Conservation (phyloP, 2,888 invertebrate species). For the Sinhomidia bicolor region DNA sequence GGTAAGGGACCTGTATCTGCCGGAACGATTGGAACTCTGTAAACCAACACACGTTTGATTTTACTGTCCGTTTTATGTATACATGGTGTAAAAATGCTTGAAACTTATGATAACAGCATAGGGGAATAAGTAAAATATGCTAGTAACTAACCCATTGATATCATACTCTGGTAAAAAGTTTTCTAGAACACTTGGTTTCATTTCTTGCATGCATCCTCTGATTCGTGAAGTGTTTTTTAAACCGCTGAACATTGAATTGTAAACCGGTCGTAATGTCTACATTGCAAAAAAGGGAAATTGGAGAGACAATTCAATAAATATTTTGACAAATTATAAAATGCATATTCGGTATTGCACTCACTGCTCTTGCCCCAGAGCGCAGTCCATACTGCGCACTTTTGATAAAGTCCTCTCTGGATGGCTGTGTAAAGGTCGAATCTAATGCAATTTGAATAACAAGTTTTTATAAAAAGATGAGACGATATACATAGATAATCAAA, state of each 20-base stretch:
- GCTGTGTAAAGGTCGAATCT: slow-evolving; percentile 75
- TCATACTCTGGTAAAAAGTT: slow-evolving; percentile 76
- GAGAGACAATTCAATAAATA: not conserved
- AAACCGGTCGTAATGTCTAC: slow-evolving; percentile 81
- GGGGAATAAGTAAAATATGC: no score
- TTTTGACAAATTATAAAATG: not conserved
- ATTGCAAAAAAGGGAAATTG: slow-evolving; percentile 17
- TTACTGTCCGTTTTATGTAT: no score
- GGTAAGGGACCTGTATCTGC: slow-evolving; percentile 72
- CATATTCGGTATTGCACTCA: slow-evolving; percentile 45
- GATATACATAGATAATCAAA: not conserved
- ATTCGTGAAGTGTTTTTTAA: slow-evolving; percentile 83
- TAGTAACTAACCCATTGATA: slow-evolving; percentile 69
- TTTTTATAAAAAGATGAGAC: not conserved
- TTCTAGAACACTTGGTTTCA: slow-evolving; percentile 70
- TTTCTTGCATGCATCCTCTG: slow-evolving; percentile 71
- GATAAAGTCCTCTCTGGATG: slow-evolving; percentile 72
- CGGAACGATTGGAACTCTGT: slow-evolving; percentile 72
- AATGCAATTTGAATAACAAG: not conserved
- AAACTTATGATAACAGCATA: no score
- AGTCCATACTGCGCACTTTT: slow-evolving; percentile 68
- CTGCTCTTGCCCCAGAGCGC: slow-evolving; percentile 68
- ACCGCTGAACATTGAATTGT: slow-evolving; percentile 85
- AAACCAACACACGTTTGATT: not conserved
- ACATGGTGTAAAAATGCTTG: no score